These are phyloP conservation scores for Danio albolineatus DNA, from an alignment of 2,797 vertebrate species.

Conservation along the genomic window DNA sequence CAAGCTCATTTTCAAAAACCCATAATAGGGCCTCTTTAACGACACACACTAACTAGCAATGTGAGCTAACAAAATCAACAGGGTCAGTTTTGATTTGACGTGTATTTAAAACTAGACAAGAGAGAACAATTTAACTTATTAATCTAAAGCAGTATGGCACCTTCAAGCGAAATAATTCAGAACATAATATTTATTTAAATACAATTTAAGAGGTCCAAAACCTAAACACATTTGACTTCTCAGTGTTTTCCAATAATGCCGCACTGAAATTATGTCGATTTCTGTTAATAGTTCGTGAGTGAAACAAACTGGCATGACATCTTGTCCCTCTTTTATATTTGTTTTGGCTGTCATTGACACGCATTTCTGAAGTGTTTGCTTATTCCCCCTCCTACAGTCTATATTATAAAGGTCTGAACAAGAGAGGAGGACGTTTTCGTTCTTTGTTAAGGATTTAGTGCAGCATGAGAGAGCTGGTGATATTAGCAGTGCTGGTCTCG, in stretches of 20 bases:
- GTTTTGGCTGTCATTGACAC: slow-evolving; percentile 45
- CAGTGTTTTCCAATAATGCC: neutral
- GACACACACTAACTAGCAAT: too few relatives aligned
- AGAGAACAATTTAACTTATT: too few relatives aligned
- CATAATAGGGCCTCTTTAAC: too few relatives aligned
- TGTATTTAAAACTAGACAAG: too few relatives aligned
- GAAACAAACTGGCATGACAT: neutral
- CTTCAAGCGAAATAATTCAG: too few relatives aligned
- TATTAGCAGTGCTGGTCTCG: slow-evolving; percentile 50
- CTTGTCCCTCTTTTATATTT: neutral
- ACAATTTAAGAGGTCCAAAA: too few relatives aligned
- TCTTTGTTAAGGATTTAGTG: slow-evolving; percentile 6
- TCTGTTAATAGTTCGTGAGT: neutral
- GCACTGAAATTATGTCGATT: neutral
- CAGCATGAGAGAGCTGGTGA: slow-evolving; percentile 62
- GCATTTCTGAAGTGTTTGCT: slow-evolving; percentile 48
- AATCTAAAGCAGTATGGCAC: too few relatives aligned
- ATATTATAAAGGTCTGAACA: slow-evolving; percentile 50
- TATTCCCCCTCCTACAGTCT: slow-evolving; percentile 31
- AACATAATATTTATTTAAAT: too few relatives aligned
- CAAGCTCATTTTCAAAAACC: too few relatives aligned
- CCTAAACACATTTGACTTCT: too few relatives aligned
- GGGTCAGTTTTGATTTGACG: too few relatives aligned
- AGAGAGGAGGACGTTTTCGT: neutral
- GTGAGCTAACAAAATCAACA: too few relatives aligned